Evolutionary conservation across 2,113 vertebrate genomes (phyloP), one percentile per base, ranked within the genome.

Genomic region (Ardeotis arabs): DNA sequence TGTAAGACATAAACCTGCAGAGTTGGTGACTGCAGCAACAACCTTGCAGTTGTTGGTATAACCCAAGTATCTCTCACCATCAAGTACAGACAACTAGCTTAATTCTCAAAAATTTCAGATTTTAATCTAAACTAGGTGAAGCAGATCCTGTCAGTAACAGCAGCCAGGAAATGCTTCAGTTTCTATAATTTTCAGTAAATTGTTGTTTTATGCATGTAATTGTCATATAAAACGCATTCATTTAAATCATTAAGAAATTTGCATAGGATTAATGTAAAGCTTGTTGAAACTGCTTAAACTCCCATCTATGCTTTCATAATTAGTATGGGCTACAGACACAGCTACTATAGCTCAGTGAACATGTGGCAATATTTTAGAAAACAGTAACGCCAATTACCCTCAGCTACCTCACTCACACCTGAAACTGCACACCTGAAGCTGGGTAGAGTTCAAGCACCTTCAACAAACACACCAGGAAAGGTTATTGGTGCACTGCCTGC

Each of bases 341-440:
- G 45, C 3, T 47, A 17, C 33, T 10, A 2, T 9, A 49, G 35
- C 33, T 24, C 50, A 21, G 59, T 2, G 41, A 63, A 29, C 0
- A 1, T 1, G 6, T 29, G 28, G 49, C 35, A 89, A 25, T 9
- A n/a, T 23, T 89, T 68, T 7, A 41, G 20, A 56, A 4, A 35
- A 3, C 29, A 35, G 21, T 1, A 64, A 35, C 10, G 11, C 15
- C 47, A 53, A 4, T 33, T 18, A 27, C 29, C 12, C 33, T 39
- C 47, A 16, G 31, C 7, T 21, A 2, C 59, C 13, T 37, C 62
- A 19, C 7, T n/a, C 3, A 3, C 62, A 41, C 27, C 87, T 27
- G 31, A 28, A 58, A 45, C 33, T 10, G 45, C 7, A 2, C 22
- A 19, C 6, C 10, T 0, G 2, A n/a, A 70, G 13, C 5, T 2